Evolutionary conservation across 2,113 vertebrate species (phyloP).

Genomic region (Hirundichthys speculiger): DNA sequence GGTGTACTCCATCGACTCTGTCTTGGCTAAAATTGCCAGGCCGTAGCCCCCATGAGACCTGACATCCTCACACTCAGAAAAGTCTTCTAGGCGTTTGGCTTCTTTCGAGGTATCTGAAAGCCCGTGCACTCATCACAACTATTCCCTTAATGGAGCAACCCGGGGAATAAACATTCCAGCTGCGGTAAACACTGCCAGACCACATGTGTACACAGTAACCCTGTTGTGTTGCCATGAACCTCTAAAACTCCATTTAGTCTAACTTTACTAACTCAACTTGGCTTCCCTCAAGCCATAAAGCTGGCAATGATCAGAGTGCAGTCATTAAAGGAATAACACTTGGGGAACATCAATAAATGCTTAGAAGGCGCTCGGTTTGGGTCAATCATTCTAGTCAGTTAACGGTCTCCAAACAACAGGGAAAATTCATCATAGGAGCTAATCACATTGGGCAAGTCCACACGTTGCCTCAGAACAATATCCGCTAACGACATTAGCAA

Average conservation of each 20-base stretch:
- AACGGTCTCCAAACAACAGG: slow-evolving; percentile 77
- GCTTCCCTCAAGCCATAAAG: slow-evolving; percentile 56
- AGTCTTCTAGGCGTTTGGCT: slow-evolving; percentile 39
- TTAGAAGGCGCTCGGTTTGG: slow-evolving; percentile 66
- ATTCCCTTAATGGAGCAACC: slow-evolving; percentile 19
- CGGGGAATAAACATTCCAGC: slow-evolving; percentile 17
- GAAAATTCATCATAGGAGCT: slow-evolving; percentile 79
- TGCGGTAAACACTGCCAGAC: slow-evolving; percentile 16
- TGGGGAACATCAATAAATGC: slow-evolving; percentile 72
- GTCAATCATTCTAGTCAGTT: slow-evolving; percentile 77
- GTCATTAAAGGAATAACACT: slow-evolving; percentile 72
- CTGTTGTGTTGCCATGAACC: slow-evolving; percentile 29
- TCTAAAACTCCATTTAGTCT: slow-evolving; percentile 52
- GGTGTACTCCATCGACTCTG: slow-evolving; percentile 31
- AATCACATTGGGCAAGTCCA: slow-evolving; percentile 75
- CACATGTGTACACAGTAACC: slow-evolving; percentile 21
- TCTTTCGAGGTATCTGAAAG: slow-evolving; percentile 28
- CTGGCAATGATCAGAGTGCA: slow-evolving; percentile 59
- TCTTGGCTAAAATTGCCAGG: slow-evolving; percentile 49
- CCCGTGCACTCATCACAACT: slow-evolving; percentile 21
- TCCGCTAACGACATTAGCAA: slow-evolving; percentile 74
- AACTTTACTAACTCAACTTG: slow-evolving; percentile 60
- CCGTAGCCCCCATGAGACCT: slow-evolving; percentile 27
- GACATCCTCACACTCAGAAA: slow-evolving; percentile 32
- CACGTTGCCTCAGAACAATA: slow-evolving; percentile 79